Evolutionary conservation across 2,888 invertebrate species (phyloP).

Genomic region (Nudaria mundana): DNA sequence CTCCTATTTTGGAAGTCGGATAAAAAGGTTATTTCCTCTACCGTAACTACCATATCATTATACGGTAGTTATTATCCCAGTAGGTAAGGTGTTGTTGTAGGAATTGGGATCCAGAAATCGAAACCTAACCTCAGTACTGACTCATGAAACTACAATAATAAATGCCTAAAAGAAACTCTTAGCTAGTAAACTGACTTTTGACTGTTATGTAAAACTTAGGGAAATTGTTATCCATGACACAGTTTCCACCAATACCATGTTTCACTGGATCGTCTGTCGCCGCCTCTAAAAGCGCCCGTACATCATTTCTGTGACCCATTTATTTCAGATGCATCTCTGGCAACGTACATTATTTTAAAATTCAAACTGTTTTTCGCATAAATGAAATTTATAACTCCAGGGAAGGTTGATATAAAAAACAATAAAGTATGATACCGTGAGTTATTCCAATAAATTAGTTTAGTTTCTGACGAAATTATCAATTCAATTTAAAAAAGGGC

Average conservation of each 20-base stretch:
- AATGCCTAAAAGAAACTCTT: no score
- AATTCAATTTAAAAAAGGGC: slow-evolving; percentile 30
- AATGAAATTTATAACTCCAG: slow-evolving; percentile 4
- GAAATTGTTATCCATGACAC: slow-evolving; percentile 20
- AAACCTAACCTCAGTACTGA: no score
- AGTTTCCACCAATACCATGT: slow-evolving; percentile 21
- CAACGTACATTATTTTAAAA: slow-evolving; percentile 32
- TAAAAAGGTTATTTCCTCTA: no score
- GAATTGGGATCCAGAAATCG: no score
- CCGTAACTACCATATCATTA: no score
- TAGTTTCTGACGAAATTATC: slow-evolving; percentile 24
- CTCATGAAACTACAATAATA: no score
- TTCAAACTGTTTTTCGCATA: slow-evolving; percentile 14
- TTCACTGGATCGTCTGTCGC: slow-evolving; percentile 12
- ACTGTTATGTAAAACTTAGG: no score
- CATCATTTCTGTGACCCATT: slow-evolving; percentile 26
- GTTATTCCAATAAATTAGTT: slow-evolving; percentile 10
- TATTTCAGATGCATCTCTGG: slow-evolving; percentile 31
- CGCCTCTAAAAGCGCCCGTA: slow-evolving; percentile 12
- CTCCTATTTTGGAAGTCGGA: no score
- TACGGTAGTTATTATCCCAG: no score
- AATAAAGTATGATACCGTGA: slow-evolving; percentile 1
- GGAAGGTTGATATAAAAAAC: slow-evolving; percentile 14
- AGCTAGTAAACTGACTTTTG: no score
- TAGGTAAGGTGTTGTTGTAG: no score